These are phyloP conservation scores for Caenorhabditis japonica DNA, from an alignment of 2,888 invertebrate genomes.

Conservation along the genomic window DNA sequence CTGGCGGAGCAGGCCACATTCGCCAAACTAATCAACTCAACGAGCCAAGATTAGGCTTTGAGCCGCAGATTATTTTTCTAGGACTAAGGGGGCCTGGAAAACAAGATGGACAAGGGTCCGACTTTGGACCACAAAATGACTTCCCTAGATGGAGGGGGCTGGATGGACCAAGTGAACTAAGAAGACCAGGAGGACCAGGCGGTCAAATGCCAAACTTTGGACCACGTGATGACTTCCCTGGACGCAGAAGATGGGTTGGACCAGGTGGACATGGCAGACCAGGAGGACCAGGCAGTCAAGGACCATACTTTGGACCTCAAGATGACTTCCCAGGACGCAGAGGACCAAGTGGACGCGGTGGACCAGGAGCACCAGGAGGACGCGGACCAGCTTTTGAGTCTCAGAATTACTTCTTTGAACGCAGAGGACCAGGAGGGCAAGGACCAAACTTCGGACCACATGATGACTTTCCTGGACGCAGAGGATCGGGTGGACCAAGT, in stretches of 20 bases:
- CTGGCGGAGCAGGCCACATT: constrained; percentile 1
- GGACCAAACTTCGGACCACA: neutral
- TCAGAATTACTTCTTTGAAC: constrained; percentile 2
- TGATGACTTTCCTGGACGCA: too few species aligned
- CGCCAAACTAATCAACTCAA: constrained; percentile 2
- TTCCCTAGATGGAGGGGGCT: neutral
- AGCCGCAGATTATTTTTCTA: too few species aligned
- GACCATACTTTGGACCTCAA: neutral
- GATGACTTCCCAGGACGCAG: neutral
- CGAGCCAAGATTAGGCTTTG: neutral
- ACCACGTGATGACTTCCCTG: neutral
- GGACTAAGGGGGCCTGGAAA: neutral
- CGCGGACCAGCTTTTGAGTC: neutral
- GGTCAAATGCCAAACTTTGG: neutral
- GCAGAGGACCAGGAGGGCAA: neutral
- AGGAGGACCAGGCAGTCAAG: neutral
- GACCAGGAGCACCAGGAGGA: constrained; percentile 14
- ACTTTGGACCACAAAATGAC: neutral
- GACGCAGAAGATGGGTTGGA: neutral
- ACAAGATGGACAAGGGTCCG: neutral
- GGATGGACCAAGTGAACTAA: constrained; percentile 3
- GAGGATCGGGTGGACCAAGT: neutral
- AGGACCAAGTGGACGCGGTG: constrained; percentile 8
- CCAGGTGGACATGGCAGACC: neutral
- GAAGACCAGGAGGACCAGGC: neutral